A percentile compares a stretch with the other conserved stretches of the same genome.
These are phyloP conservation scores for Streblospio benedicti DNA, from an alignment of 1,140 invertebrate genomes.

Conservation along the genomic window DNA sequence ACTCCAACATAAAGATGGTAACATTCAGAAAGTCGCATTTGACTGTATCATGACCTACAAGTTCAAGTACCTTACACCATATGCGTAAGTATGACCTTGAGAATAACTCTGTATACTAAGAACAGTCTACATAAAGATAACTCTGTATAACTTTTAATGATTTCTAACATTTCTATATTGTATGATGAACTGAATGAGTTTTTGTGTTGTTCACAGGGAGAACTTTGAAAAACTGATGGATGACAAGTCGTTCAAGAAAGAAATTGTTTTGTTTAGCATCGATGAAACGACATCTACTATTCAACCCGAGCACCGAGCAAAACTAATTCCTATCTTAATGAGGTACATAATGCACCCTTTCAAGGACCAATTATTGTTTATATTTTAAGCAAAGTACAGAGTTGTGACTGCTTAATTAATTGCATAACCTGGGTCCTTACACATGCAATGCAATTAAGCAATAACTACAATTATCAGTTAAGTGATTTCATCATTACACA, in stretches of 20 bases:
- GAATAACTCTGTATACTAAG: background rate
- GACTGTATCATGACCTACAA: conserved; percentile 79
- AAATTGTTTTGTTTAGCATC: conserved; percentile 68
- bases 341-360: conserved; percentile 47
- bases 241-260: conserved; percentile 77
- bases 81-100: conserved; percentile 50
- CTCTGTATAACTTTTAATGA: too few species aligned
- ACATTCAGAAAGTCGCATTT: conserved; percentile 73
- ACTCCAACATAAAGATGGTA: conserved; percentile 64
- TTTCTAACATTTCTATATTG: background rate
- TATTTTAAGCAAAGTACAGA: too few species aligned
- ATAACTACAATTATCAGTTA: background rate
- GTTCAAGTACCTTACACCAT: conserved; percentile 63
- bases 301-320: conserved; percentile 61
- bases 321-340: conserved; percentile 71
- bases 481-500: background rate
- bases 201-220: conserved; percentile 39
- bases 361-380: background rate
- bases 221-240: conserved; percentile 69
- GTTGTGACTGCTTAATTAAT: too few species aligned
- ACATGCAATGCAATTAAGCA: background rate
- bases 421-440: background rate
- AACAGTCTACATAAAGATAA: background rate
- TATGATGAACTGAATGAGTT: background rate
- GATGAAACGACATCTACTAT: conserved; percentile 60